A percentile compares a stretch with the other conserved stretches of the same genome.
phyloP scores from a whole-genome alignment of 2,797 vertebrate genomes.

The Rhincodon typus region DNA sequence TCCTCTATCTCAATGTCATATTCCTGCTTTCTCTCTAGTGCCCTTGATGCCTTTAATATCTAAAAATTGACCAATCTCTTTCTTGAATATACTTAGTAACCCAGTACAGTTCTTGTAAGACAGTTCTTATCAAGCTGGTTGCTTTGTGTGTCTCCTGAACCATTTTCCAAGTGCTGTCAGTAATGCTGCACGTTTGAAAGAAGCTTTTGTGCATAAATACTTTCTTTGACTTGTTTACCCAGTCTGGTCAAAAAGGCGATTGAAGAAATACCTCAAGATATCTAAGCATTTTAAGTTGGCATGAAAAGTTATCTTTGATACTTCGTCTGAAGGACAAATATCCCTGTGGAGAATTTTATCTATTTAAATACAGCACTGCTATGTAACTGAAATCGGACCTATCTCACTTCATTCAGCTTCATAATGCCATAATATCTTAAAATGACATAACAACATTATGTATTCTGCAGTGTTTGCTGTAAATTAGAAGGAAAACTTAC shows the following conservation, averaged over 20 bases:
- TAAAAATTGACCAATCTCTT: too few species aligned
- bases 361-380: not conserved
- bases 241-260: not conserved
- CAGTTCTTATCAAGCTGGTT: not conserved
- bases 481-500: not conserved
- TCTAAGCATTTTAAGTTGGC: not conserved
- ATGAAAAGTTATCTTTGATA: not conserved
- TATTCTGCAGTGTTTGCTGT: not conserved
- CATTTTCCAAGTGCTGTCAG: not conserved
- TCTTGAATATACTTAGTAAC: too few species aligned
- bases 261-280: not conserved
- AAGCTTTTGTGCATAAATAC: too few species aligned
- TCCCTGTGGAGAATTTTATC: not conserved
- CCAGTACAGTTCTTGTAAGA: not conserved
- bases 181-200: not conserved
- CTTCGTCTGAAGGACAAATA: not conserved
- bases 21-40: too few species aligned
- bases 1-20: too few species aligned
- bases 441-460: not conserved
- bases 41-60: too few species aligned
- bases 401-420: not conserved
- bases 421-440: not conserved
- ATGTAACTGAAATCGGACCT: not conserved
- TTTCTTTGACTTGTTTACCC: not conserved
- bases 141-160: not conserved